Evolutionary conservation across 2,888 invertebrate genomes (phyloP).

Genomic region (Dasysyrphus albostriatus): DNA sequence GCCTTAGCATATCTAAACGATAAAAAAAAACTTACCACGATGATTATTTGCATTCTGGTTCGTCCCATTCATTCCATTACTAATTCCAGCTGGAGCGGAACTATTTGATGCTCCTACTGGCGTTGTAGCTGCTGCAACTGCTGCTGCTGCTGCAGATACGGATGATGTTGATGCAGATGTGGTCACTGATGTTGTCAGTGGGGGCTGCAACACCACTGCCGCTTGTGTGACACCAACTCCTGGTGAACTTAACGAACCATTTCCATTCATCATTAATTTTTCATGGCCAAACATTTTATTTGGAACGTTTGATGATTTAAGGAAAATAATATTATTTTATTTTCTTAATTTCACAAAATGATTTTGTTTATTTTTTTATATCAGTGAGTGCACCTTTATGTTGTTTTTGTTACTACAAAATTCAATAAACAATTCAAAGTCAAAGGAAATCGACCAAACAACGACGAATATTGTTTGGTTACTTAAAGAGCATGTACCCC

Average conservation of each 20-base stretch:
- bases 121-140: conserved; percentile 38
- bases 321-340: background rate
- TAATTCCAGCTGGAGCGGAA: conserved; percentile 72
- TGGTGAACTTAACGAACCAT: conserved; percentile 46
- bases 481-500: conserved; percentile 39
- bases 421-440: conserved; percentile 18
- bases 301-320: conserved; percentile 21
- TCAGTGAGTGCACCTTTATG: conserved; percentile 18
- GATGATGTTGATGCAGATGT: conserved; percentile 60
- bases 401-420: conserved; percentile 2
- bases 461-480: conserved; percentile 38
- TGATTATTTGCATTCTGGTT: conserved; percentile 75
- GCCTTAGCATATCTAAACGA: conserved; percentile 47
- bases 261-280: conserved; percentile 68
- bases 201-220: background rate
- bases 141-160: conserved; percentile 4
- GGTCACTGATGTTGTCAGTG: conserved; percentile 44
- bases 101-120: conserved; percentile 60
- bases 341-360: conserved; percentile 3
- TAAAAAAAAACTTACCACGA: conserved; percentile 75
- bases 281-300: conserved; percentile 70
- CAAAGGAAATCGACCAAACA: conserved; percentile 71
- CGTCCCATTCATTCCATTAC: conserved; percentile 70
- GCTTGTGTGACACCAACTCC: conserved; percentile 49
- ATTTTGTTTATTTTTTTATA: conserved; percentile 48